Percentiles rank a stretch among this genome's conserved stretches.
These are phyloP conservation scores for Macroteleia sp. DNA, from an alignment of 2,888 invertebrate genomes.

Conservation along the genomic window DNA sequence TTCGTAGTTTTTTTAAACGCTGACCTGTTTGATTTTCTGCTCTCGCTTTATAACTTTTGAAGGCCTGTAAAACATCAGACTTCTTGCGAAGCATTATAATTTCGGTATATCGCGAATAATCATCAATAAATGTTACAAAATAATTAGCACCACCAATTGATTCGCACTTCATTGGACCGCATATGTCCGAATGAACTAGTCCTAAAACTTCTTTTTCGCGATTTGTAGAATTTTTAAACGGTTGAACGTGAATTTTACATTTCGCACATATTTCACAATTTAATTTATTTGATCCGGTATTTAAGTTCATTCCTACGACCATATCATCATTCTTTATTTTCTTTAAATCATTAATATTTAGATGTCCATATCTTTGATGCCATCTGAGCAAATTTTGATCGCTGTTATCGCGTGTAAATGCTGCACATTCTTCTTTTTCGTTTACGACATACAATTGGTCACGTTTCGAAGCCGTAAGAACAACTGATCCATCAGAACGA, in stretches of 20 bases:
- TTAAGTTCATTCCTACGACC: constrained; percentile 51
- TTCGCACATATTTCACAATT: constrained; percentile 55
- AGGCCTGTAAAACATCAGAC: constrained; percentile 49
- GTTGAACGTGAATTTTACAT: constrained; percentile 61
- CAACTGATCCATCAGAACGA: constrained; percentile 49
- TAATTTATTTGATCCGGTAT: not conserved
- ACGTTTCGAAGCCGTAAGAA: constrained; percentile 2
- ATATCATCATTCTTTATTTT: constrained; percentile 42
- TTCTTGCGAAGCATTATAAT: constrained; percentile 33
- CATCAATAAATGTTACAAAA: constrained; percentile 61
- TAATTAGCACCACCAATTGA: constrained; percentile 62
- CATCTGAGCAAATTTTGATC: constrained; percentile 39
- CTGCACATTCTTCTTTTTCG: constrained; percentile 1
- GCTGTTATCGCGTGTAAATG: not conserved
- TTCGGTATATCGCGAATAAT: constrained; percentile 42
- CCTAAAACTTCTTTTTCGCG: constrained; percentile 19
- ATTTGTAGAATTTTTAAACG: constrained; percentile 6
- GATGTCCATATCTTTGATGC: constrained; percentile 65
- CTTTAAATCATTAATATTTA: constrained; percentile 60
- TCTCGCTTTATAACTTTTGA: constrained; percentile 45
- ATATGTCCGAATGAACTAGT: constrained; percentile 67
- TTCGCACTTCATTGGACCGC: constrained; percentile 53
- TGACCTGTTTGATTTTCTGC: constrained; percentile 46
- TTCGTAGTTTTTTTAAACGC: constrained; percentile 44
- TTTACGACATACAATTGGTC: constrained; percentile 32